phyloP scores from a whole-genome alignment of 1,140 invertebrate species.

The Drosophila littoralis region DNA sequence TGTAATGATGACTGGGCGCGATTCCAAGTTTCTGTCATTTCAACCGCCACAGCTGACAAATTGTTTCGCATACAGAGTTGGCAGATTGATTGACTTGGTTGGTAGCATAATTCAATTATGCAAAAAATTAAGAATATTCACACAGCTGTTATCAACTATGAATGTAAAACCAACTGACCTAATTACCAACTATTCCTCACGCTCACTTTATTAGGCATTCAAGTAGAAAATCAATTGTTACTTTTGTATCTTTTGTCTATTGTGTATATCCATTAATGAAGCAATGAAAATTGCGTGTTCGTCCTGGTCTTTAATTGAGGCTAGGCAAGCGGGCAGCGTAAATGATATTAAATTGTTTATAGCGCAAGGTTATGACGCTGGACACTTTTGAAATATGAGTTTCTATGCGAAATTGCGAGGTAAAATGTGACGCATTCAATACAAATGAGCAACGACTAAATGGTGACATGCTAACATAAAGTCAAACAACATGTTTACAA shows the following conservation, averaged over 20 bases:
- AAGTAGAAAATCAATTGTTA: constrained; percentile 31
- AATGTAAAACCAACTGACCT: constrained; percentile 41
- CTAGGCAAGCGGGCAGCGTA: constrained; percentile 49
- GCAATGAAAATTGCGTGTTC: constrained; percentile 48
- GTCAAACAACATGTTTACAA: neutral
- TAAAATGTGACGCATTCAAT: constrained; percentile 32
- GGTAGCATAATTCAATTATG: constrained; percentile 1
- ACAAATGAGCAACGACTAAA: neutral
- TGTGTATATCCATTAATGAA: constrained; percentile 56
- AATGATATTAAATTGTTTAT: constrained; percentile 69
- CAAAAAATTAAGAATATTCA: constrained; percentile 1
- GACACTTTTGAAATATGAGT: constrained; percentile 49
- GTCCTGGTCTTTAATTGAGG: constrained; percentile 60
- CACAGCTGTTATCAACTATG: neutral
- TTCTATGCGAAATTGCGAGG: constrained; percentile 38
- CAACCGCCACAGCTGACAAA: constrained; percentile 9
- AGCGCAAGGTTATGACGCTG: constrained; percentile 57
- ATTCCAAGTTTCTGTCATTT: constrained; percentile 1
- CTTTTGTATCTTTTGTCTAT: constrained; percentile 34
- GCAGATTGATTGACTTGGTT: neutral
- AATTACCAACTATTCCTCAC: constrained; percentile 34
- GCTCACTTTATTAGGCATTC: neutral
- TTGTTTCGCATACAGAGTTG: constrained; percentile 21
- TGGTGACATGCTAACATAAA: neutral
- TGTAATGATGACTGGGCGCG: constrained; percentile 37